Evolutionary conservation across 2,888 invertebrate genomes (phyloP).

Genomic region (Leucophora obtusa): DNA sequence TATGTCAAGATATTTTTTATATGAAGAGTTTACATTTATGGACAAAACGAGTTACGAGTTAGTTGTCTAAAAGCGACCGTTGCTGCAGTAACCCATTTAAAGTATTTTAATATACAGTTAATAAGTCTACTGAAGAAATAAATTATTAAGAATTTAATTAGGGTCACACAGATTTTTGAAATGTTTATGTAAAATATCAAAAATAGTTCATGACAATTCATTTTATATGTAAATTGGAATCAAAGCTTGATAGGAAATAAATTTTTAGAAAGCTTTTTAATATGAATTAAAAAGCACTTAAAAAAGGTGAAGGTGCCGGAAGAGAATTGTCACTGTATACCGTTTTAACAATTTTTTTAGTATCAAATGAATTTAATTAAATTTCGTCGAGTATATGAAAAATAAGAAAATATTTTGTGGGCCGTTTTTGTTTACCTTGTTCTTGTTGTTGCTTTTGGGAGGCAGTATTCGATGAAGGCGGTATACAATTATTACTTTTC

Average conservation of each 20-base stretch:
- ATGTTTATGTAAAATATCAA: too few species aligned
- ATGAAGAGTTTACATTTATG: constrained; percentile 34
- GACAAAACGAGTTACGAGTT: constrained; percentile 45
- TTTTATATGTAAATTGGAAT: too few species aligned
- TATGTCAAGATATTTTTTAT: constrained; percentile 25
- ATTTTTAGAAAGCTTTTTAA: too few species aligned
- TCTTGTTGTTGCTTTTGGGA: constrained; percentile 67
- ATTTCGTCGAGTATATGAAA: background rate
- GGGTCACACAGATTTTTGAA: background rate
- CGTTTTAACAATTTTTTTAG: too few species aligned
- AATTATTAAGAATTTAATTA: background rate
- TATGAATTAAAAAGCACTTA: too few species aligned
- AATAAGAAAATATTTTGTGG: constrained; percentile 7
- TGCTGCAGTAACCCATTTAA: constrained; percentile 50
- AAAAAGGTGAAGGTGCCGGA: too few species aligned
- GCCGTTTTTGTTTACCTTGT: constrained; percentile 70
- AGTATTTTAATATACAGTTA: constrained; percentile 26
- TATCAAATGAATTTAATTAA: too few species aligned
- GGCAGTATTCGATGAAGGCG: constrained; percentile 42
- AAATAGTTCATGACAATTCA: too few species aligned
- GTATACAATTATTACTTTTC: constrained; percentile 75
- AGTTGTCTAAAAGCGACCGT: constrained; percentile 28
- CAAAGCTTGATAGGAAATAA: too few species aligned
- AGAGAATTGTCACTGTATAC: too few species aligned
- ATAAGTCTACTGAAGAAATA: constrained; percentile 8